These are phyloP conservation scores for Brachynemurus nebulosus DNA, from an alignment of 2,888 invertebrate genomes.

Conservation along the genomic window DNA sequence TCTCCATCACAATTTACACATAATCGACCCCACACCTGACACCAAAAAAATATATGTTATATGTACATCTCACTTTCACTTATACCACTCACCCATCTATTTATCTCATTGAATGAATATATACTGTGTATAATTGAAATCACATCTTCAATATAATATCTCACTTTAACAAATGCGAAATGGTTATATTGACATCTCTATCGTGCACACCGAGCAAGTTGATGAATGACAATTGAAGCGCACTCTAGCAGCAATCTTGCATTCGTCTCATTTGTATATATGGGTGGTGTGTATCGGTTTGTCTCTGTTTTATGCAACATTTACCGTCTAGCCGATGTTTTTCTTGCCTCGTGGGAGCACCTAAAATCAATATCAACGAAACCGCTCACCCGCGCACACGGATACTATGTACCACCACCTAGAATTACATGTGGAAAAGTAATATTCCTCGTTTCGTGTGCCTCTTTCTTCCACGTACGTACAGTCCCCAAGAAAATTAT, in stretches of 20 bases:
- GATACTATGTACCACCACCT: background rate
- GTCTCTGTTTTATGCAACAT: background rate
- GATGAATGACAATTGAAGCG: constrained; percentile 2
- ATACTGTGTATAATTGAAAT: constrained; percentile 2
- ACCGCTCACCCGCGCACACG: background rate
- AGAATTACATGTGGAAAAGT: background rate
- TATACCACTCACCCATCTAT: background rate
- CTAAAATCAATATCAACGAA: constrained; percentile 1
- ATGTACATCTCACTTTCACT: background rate
- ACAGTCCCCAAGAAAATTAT: too few relatives aligned
- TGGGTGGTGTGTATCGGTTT: background rate
- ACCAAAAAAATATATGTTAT: too few relatives aligned
- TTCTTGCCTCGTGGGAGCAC: constrained; percentile 2
- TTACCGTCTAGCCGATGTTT: background rate
- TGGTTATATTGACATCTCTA: background rate
- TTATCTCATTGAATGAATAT: background rate
- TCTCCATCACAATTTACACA: background rate
- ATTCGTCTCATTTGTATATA: background rate
- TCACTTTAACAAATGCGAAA: background rate
- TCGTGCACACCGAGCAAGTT: too few relatives aligned
- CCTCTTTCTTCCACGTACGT: too few relatives aligned
- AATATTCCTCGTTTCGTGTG: background rate
- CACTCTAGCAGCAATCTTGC: constrained; percentile 4
- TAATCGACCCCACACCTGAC: background rate
- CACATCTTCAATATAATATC: constrained; percentile 1